Percentiles rank a stretch among this genome's conserved stretches.
These are phyloP conservation scores for Araneus ventricosus DNA, from an alignment of 1,140 invertebrate genomes.

Conservation along the genomic window DNA sequence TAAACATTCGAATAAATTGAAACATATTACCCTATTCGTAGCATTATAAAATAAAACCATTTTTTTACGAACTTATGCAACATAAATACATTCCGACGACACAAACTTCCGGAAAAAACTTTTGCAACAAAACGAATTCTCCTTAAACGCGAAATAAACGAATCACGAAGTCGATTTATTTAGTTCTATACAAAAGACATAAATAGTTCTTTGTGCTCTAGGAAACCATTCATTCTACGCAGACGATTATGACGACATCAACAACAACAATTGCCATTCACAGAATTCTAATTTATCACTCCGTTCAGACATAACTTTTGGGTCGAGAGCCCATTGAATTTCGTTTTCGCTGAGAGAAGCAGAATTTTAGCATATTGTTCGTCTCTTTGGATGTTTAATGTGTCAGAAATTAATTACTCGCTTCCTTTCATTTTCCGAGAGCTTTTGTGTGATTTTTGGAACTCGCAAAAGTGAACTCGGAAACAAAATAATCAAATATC, in stretches of 20 bases:
- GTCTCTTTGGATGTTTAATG: neutral
- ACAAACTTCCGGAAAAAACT: neutral
- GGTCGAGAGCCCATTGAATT: slow-evolving; percentile 6
- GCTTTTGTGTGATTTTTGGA: slow-evolving; percentile 15
- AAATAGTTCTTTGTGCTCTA: slow-evolving; percentile 1
- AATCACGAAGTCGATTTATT: neutral
- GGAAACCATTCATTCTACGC: neutral
- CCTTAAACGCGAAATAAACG: neutral
- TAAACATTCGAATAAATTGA: too few relatives aligned
- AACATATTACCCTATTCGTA: too few relatives aligned
- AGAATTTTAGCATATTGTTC: neutral
- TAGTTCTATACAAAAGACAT: neutral
- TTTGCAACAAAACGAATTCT: neutral
- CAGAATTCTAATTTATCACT: slow-evolving; percentile 11
- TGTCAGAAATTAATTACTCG: slow-evolving; percentile 11
- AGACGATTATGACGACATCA: slow-evolving; percentile 25
- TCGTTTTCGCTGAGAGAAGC: neutral
- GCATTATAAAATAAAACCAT: too few relatives aligned
- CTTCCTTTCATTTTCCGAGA: neutral
- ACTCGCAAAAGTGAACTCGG: neutral
- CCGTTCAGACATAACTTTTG: neutral
- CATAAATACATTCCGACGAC: too few relatives aligned
- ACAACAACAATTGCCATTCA: slow-evolving; percentile 25
- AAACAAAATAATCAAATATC: neutral
- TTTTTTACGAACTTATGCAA: too few relatives aligned